phyloP scores from a whole-genome alignment of 2,888 invertebrate genomes.

The Eremobia ochroleuca region DNA sequence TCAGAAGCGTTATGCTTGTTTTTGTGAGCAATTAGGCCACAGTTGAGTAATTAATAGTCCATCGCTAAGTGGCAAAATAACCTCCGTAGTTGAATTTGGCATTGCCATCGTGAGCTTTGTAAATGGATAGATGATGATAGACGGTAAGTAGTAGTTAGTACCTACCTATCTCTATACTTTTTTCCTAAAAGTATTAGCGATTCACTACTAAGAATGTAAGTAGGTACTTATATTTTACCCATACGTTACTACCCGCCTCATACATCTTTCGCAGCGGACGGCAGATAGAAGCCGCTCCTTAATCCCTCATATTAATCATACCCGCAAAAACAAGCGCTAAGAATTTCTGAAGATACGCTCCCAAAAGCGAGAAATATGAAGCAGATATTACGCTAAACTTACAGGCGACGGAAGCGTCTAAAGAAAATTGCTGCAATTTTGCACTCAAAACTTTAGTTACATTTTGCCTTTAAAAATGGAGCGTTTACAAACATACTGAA shows the following conservation, averaged over 20 bases:
- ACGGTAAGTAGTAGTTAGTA: neutral
- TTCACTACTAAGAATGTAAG: neutral
- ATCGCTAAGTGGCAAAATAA: slow-evolving; percentile 2
- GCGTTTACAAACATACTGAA: slow-evolving; percentile 26
- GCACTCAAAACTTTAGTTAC: slow-evolving; percentile 33
- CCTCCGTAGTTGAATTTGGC: neutral
- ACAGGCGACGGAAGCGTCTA: slow-evolving; percentile 29
- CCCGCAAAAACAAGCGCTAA: slow-evolving; percentile 50
- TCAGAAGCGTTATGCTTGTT: slow-evolving; percentile 2
- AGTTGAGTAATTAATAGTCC: neutral
- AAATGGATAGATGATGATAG: neutral
- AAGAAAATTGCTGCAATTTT: slow-evolving; percentile 47
- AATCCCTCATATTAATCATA: slow-evolving; percentile 61
- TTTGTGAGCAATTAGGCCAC: slow-evolving; percentile 1
- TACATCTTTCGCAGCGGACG: slow-evolving; percentile 49
- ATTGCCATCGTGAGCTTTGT: neutral
- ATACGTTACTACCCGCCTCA: slow-evolving; percentile 20
- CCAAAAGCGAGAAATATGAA: slow-evolving; percentile 47
- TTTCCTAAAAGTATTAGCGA: slow-evolving; percentile 5
- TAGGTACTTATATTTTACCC: slow-evolving; percentile 10
- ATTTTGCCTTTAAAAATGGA: slow-evolving; percentile 28
- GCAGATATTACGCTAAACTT: slow-evolving; percentile 33
- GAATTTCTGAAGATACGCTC: slow-evolving; percentile 27
- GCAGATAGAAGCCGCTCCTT: slow-evolving; percentile 49
- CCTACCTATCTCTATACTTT: neutral